Evolutionary conservation across 2,797 vertebrate species (phyloP).

Genomic region (Hypotaenidia philippensis): DNA sequence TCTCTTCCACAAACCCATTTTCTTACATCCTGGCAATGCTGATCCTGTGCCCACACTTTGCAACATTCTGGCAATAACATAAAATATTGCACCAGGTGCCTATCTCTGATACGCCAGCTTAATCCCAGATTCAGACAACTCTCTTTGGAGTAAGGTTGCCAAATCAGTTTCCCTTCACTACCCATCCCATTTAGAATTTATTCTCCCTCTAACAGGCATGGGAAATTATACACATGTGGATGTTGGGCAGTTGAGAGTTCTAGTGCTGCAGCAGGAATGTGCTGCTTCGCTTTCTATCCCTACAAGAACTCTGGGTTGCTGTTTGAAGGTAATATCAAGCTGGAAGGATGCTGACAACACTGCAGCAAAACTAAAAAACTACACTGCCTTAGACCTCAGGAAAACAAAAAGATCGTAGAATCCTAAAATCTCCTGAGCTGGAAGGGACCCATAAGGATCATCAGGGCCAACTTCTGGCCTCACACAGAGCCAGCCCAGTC

Average conservation of each 20-base stretch:
- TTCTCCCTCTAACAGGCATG: background rate
- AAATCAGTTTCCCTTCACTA: background rate
- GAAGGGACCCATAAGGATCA: no score
- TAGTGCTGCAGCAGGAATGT: background rate
- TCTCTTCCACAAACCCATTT: background rate
- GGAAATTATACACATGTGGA: background rate
- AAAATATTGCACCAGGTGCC: background rate
- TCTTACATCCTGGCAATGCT: background rate
- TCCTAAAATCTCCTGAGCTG: no score
- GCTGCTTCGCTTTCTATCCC: background rate
- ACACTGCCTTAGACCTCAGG: background rate
- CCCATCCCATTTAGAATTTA: background rate
- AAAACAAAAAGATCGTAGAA: background rate
- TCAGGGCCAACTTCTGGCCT: no score
- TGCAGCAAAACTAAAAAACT: background rate
- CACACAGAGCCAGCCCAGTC: no score
- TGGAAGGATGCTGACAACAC: background rate
- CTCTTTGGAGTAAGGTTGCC: background rate
- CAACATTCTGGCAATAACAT: background rate
- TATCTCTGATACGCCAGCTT: background rate
- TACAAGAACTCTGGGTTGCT: background rate
- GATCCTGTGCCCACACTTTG: background rate
- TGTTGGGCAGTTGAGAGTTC: background rate
- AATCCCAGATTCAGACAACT: background rate
- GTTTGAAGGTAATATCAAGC: background rate